phyloP scores from a whole-genome alignment of 2,113 vertebrate species.

The Syrmaticus mikado region DNA sequence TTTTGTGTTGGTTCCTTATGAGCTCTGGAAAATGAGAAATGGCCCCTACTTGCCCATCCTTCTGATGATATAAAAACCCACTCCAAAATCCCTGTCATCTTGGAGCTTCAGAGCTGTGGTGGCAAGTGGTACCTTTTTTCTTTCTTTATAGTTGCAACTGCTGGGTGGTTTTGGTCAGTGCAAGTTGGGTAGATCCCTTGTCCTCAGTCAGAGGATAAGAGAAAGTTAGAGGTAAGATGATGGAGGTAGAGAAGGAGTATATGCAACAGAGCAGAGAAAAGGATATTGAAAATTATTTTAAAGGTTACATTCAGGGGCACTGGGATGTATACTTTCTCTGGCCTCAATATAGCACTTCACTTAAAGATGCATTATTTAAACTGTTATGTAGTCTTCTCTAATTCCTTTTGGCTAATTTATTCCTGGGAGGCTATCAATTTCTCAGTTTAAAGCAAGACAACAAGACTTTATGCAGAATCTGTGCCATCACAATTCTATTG shows the following conservation, averaged over 20 bases:
- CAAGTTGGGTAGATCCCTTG: neutral
- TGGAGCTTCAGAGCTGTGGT: neutral
- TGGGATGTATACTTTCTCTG: neutral
- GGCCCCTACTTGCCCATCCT: neutral
- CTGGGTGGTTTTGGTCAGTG: neutral
- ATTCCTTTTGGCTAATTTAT: neutral
- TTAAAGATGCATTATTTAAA: neutral
- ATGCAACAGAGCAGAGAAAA: neutral
- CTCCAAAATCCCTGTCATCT: neutral
- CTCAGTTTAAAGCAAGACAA: neutral
- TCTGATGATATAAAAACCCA: neutral
- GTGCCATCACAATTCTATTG: accelerated
- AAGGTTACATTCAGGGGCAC: neutral
- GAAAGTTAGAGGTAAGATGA: neutral
- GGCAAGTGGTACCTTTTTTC: neutral
- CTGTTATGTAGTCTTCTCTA: neutral
- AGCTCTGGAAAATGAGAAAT: neutral
- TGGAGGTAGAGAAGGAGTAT: neutral
- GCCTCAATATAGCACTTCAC: accelerated
- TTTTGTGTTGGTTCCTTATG: neutral
- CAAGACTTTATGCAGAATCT: neutral
- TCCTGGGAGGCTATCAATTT: neutral
- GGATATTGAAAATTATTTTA: neutral
- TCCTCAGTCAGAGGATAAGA: neutral
- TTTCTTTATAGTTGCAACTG: neutral